Evolutionary conservation across 2,113 vertebrate genomes (phyloP), one percentile per base, ranked within the genome.

Genomic region (Anoura caudifer): DNA sequence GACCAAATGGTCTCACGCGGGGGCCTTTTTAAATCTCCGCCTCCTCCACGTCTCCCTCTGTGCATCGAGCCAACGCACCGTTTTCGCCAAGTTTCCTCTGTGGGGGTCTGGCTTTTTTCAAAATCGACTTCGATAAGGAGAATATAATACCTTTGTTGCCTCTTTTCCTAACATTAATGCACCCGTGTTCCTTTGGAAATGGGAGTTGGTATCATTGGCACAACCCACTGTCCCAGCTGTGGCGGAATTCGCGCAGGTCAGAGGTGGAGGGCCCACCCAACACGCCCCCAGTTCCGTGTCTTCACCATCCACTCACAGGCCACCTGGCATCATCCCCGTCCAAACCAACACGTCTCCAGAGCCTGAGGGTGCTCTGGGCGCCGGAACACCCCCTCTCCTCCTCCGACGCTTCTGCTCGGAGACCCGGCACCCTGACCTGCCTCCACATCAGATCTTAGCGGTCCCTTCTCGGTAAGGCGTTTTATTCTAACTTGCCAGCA

Each of bases 41-140:
- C 2, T 14, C n/a, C 28, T 2, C 1, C 1, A 4, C 3, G 19
- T 8, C 17, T 4, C 31, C 1, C 16, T 1, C 28, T 22, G 26
- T 41, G 45, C 36, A 13, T 8, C 20, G 11, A 63, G 14, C 61
- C 79, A 84, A 33, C 4, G 19, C 2, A 16, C 36, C 41, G 1
- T 14, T 7, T 54, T 17, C 9, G 7, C 41, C 2, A 4, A 20
- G 22, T 28, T 70, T 24, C 52, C 50, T 80, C 73, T 56, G 12
- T 17, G 59, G 50, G 52, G 10, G 76, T n/a, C 16, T 63, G 20
- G 4, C 20, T 69, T 65, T 65, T 82, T n/a, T 11, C 26, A 33
- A 82, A 36, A 41, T 13, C 54, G 17, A 36, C 45, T 63, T 63
- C 31, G 17, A 19, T 31, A 52, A 19, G 36, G 19, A 85, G 80